Evolutionary conservation across 2,888 invertebrate genomes (phyloP).

Genomic region (Ophraella communa): DNA sequence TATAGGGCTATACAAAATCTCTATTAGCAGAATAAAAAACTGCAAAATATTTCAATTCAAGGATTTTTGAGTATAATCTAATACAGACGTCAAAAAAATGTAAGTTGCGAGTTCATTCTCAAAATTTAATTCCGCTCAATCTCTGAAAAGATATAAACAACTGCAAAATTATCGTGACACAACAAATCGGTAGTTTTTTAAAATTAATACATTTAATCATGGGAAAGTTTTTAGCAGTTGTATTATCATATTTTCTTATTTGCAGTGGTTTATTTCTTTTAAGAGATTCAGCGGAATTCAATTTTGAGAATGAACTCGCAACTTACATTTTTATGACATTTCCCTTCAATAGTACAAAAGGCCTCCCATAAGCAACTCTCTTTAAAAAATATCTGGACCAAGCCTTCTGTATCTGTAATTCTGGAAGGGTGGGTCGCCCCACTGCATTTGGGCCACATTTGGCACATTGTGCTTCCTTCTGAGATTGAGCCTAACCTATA

Average conservation of each 20-base stretch:
- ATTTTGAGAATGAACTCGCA: constrained; percentile 47
- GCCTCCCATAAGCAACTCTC: too few species aligned
- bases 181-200: background rate
- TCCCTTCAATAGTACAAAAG: too few species aligned
- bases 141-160: constrained; percentile 50
- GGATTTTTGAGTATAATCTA: too few species aligned
- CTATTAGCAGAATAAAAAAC: too few species aligned
- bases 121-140: constrained; percentile 37
- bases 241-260: constrained; percentile 50
- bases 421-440: too few species aligned
- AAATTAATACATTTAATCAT: constrained; percentile 36
- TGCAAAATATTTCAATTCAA: too few species aligned
- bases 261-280: constrained; percentile 50
- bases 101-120: constrained; percentile 48
- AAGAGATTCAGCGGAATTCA: constrained; percentile 39
- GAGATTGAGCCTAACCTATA: too few species aligned
- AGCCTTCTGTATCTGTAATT: too few species aligned
- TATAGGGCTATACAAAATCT: too few species aligned
- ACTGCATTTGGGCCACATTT: too few species aligned
- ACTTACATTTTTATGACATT: constrained; percentile 50
- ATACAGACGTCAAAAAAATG: constrained; percentile 50
- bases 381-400: too few species aligned
- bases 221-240: constrained; percentile 51
- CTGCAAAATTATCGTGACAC: constrained; percentile 27
- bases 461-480: too few species aligned